Percentiles rank a stretch among this genome's conserved stretches.
phyloP scores from a whole-genome alignment of 1,140 invertebrate genomes.

The Papilio helenus region DNA sequence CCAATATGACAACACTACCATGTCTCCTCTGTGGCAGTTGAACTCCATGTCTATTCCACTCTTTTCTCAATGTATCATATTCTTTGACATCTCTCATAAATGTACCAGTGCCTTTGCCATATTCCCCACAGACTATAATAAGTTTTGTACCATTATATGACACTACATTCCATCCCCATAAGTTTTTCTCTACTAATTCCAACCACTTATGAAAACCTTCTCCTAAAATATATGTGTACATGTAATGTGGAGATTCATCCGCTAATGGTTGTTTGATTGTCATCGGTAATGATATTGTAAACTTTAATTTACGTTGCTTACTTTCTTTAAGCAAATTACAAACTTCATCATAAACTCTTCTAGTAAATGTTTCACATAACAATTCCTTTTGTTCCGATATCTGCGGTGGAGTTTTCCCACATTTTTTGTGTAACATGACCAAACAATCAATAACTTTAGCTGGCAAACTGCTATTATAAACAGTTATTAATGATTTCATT shows the following conservation, averaged over 20 bases:
- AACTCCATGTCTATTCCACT: conserved; percentile 68
- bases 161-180: conserved; percentile 72
- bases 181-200: conserved; percentile 66
- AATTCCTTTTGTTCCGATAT: conserved; percentile 45
- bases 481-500: conserved; percentile 53
- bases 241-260: conserved; percentile 56
- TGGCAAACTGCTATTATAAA: conserved; percentile 61
- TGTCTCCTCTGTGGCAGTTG: conserved; percentile 65
- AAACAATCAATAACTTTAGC: conserved; percentile 69
- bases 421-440: conserved; percentile 44
- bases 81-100: conserved; percentile 71
- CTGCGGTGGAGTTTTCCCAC: conserved; percentile 44
- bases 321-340: conserved; percentile 60
- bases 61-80: conserved; percentile 65
- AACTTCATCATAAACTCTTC: conserved; percentile 67
- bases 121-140: conserved; percentile 67
- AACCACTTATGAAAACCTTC: conserved; percentile 65
- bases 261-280: conserved; percentile 55
- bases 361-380: conserved; percentile 62
- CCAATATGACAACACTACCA: conserved; percentile 61
- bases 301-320: conserved; percentile 53
- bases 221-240: conserved; percentile 60
- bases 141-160: conserved; percentile 64
- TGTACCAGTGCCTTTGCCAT: conserved; percentile 64
- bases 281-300: conserved; percentile 60